phyloP scores from a whole-genome alignment of 2,888 invertebrate genomes.

The Lumbricus terrestris region DNA sequence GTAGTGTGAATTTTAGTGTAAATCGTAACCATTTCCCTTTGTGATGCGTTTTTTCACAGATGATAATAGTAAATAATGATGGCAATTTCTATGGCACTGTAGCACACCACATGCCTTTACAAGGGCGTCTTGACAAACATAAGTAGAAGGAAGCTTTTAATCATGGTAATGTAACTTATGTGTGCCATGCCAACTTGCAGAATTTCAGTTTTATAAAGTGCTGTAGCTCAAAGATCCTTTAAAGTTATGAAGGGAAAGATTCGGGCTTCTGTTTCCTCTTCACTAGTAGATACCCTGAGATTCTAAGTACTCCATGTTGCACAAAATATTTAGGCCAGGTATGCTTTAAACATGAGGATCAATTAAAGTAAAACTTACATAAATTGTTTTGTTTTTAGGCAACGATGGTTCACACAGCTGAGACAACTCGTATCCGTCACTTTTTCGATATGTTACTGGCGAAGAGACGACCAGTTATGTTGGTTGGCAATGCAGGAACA shows the following conservation, averaged over 20 bases:
- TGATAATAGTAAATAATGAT: no score
- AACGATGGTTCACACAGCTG: conserved; percentile 85
- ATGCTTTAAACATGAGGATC: neutral
- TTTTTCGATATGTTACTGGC: conserved; percentile 87
- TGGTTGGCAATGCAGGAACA: conserved; percentile 84
- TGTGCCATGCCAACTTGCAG: neutral
- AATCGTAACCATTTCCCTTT: neutral
- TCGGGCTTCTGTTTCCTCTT: neutral
- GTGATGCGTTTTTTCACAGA: neutral
- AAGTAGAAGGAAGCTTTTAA: neutral
- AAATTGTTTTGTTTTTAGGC: conserved; percentile 67
- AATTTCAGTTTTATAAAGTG: neutral
- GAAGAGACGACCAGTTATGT: conserved; percentile 86
- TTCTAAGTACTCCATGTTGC: neutral
- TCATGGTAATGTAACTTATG: neutral
- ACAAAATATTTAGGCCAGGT: neutral
- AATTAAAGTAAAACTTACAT: neutral
- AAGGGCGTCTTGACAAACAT: no score
- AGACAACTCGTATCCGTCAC: conserved; percentile 83
- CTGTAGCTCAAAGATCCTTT: neutral
- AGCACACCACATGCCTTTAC: no score
- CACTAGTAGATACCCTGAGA: no score
- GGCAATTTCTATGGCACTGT: no score
- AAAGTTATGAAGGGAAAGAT: no score
- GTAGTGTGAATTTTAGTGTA: neutral